Conservation (phyloP, 2,888 invertebrate species). For the Argyra leucocephala region DNA sequence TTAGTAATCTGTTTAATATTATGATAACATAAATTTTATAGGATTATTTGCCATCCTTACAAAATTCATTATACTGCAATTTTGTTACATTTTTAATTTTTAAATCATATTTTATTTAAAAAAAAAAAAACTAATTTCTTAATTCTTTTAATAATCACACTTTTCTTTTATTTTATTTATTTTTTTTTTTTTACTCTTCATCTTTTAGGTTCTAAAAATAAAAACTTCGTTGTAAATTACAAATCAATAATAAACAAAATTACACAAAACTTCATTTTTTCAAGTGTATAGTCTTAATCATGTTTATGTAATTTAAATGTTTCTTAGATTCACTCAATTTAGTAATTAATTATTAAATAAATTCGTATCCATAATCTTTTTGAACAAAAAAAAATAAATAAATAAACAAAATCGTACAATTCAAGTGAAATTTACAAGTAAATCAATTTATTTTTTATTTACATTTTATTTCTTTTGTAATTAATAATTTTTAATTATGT, state of each 20-base stretch:
- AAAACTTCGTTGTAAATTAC: neutral
- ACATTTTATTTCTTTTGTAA: neutral
- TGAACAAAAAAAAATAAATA: no score
- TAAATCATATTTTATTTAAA: neutral
- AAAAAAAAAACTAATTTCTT: neutral
- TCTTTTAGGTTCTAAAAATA: neutral
- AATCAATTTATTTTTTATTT: neutral
- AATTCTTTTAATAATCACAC: neutral
- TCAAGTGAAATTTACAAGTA: neutral
- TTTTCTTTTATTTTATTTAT: neutral
- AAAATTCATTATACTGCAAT: neutral
- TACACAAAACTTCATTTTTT: neutral
- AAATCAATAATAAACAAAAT: neutral
- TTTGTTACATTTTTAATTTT: neutral
- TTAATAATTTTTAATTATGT: neutral
- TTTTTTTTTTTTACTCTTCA: neutral
- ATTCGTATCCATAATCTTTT: neutral
- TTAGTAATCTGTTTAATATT: no score
- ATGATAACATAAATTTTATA: no score
- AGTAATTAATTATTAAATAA: neutral
- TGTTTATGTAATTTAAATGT: neutral
- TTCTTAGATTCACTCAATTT: neutral
- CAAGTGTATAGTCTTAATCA: slow-evolving; percentile 1
- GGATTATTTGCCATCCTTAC: neutral
- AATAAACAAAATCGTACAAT: neutral